Evolutionary conservation across 2,888 invertebrate genomes (phyloP), one percentile per base, ranked within the genome.

Genomic region (Byasa hedistus): DNA sequence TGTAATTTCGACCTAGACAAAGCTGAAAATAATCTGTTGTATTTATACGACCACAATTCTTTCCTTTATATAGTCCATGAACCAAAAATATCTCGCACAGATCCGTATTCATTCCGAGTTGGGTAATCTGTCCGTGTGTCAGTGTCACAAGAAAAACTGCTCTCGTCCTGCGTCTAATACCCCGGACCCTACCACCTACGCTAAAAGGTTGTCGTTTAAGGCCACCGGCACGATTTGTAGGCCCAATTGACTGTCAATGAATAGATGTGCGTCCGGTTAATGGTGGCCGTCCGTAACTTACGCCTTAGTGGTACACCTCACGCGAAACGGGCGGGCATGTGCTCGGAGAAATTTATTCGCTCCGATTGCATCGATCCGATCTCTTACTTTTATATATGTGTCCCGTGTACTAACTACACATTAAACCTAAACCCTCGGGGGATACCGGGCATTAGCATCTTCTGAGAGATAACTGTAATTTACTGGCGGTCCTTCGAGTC

Each of bases 231-330:
- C 86, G 83, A 86, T 87, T 84, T 85, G 84, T 84, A 82, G 81
- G 75, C 81, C 78, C 87, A 84, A 88, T 88, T 86, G 87, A 86
- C 84, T 87, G 81, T 82, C 88, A 84, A 87, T 88, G 86, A 86
- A 87, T 84, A 81, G 79, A 81, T 75, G 79, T 75, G 74, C 76
- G 63, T 55, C 66, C 66, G 66, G 21, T 54, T 65, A 62, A 67
- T 59, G 66, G 71, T 69, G 70, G 68, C 70, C 58, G 68, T 67
- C 21, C 56, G 59, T 57, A 48, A 67, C 65, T 59, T 67, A 57
- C 32, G 36, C 67, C 66, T 64, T 63, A 8, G 60, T 10, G 56
- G 52, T 52, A n/a, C 36, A 44, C 61, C 66, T 44, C 56, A 56
- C 44, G 62, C 17, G 17, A 15, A 23, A 22, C n/a, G 54, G 15